Evolutionary conservation across 2,113 vertebrate species (phyloP).

Genomic region (Cinclus cinclus): DNA sequence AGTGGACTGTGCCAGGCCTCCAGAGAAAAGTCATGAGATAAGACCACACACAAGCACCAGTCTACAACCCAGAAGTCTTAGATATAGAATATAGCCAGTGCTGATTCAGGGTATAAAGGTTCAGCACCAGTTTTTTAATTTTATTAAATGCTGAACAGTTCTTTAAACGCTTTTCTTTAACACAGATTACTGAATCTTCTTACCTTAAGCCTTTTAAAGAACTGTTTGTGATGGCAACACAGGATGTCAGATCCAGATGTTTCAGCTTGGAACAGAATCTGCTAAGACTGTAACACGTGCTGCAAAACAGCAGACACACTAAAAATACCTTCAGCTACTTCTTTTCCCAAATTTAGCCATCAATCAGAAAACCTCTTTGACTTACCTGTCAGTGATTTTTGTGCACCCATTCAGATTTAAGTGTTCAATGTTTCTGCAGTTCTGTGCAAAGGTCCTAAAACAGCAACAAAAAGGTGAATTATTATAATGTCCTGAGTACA

Average conservation of each 20-base stretch:
- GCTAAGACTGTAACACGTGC: conserved; percentile 94
- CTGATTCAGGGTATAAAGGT: not conserved
- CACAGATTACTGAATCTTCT: not conserved
- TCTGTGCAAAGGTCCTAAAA: conserved; percentile 92
- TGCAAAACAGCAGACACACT: conserved; percentile 70
- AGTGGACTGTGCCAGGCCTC: conserved; percentile 31
- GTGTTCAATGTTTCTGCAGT: conserved; percentile 94
- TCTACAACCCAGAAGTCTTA: conserved; percentile 4
- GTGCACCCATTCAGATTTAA: conserved; percentile 95
- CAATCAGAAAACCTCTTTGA: not conserved
- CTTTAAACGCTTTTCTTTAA: not conserved
- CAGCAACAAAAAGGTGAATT: conserved; percentile 17
- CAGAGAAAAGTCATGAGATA: conserved; percentile 36
- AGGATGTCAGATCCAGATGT: conserved; percentile 93
- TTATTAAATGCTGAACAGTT: not conserved
- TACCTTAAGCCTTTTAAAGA: conserved; percentile 94
- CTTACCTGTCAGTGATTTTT: conserved; percentile 92
- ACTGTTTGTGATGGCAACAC: conserved; percentile 91
- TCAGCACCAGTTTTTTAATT: not conserved
- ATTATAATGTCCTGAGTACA: not conserved
- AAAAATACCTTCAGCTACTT: conserved; percentile 67
- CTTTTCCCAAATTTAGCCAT: not conserved
- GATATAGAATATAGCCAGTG: not conserved
- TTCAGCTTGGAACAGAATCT: conserved; percentile 95
- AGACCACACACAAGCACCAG: conserved; percentile 39